Percentiles rank a stretch among this genome's conserved stretches.
phyloP scores from a whole-genome alignment of 2,113 vertebrate species.

The Aythya baeri region DNA sequence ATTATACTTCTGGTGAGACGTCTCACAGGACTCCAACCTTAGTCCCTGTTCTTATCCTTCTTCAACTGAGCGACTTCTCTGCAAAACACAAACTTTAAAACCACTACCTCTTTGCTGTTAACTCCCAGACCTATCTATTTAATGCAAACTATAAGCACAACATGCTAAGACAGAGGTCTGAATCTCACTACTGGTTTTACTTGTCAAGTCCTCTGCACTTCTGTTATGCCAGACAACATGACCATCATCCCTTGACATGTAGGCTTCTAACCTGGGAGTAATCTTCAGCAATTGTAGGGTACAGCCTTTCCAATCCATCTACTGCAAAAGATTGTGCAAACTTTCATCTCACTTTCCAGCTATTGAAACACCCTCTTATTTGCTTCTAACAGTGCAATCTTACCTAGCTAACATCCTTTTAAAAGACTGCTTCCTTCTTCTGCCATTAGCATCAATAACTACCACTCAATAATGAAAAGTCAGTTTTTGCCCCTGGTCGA shows the following conservation, averaged over 20 bases:
- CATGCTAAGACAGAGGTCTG: neutral
- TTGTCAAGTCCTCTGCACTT: neutral
- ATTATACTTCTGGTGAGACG: neutral
- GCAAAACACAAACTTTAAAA: neutral
- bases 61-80: neutral
- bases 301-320: neutral
- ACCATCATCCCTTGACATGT: neutral
- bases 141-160: neutral
- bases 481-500: neutral
- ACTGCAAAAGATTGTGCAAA: neutral
- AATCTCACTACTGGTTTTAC: neutral
- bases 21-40: neutral
- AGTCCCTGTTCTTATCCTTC: neutral
- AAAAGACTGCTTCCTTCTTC: neutral
- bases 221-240: neutral
- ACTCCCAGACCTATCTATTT: neutral
- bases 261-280: neutral
- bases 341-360: neutral
- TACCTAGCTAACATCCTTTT: neutral
- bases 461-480: neutral
- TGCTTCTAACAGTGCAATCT: neutral
- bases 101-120: neutral
- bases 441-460: neutral
- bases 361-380: neutral
- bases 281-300: neutral